These are phyloP conservation scores for Euleptes europaea DNA, from an alignment of 2,113 vertebrate species.

Conservation along the genomic window DNA sequence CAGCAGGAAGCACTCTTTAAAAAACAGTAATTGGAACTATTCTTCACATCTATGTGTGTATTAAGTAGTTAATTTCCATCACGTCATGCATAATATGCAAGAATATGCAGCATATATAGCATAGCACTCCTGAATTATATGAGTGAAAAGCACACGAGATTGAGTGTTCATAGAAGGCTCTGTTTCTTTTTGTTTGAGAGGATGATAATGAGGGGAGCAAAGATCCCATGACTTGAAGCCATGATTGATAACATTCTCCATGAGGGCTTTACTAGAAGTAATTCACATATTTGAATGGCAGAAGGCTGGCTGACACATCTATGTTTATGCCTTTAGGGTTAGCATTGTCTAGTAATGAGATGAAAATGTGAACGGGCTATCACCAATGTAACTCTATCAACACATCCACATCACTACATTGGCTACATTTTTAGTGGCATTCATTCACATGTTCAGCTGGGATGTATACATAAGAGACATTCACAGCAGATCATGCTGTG, in stretches of 20 bases:
- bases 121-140: conserved; percentile 30
- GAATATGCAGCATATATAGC: conserved; percentile 1
- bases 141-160: rapidly evolving
- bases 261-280: background rate
- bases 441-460: background rate
- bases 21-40: conserved; percentile 65
- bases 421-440: too few species aligned
- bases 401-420: background rate
- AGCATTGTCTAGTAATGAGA: background rate
- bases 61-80: conserved; percentile 78
- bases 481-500: too few species aligned
- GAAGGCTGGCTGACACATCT: background rate
- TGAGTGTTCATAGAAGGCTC: background rate
- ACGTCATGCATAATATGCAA: conserved; percentile 68
- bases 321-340: background rate
- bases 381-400: background rate
- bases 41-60: conserved; percentile 52
- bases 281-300: background rate
- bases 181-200: background rate
- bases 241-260: background rate
- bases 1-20: conserved; percentile 77
- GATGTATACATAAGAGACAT: too few species aligned
- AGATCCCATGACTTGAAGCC: background rate
- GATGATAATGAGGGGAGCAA: background rate
- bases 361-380: background rate